Percentiles rank a stretch among this genome's conserved stretches.
Evolutionary conservation across 2,113 vertebrate genomes (phyloP).

Genomic region (Elgaria multicarinata): DNA sequence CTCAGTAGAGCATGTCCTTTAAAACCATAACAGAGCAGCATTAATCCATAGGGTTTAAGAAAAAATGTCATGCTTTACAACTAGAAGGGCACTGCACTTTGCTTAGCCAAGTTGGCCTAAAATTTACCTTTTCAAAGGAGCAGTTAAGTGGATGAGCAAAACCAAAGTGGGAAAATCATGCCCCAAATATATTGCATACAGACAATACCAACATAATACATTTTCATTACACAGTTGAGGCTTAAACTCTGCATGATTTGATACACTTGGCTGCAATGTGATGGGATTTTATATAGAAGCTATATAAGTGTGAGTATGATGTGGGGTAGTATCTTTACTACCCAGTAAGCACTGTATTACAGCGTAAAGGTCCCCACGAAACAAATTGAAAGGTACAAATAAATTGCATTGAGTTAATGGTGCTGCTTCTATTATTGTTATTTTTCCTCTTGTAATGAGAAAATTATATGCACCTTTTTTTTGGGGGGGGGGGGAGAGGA

Average conservation of each 20-base stretch:
- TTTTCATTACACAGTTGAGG: slow-evolving; percentile 32
- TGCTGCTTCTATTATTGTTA: background rate
- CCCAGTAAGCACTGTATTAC: background rate
- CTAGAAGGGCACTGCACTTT: background rate
- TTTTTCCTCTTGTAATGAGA: background rate
- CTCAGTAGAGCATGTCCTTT: background rate
- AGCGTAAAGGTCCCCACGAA: background rate
- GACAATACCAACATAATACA: background rate
- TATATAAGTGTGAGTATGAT: background rate
- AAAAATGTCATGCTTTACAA: background rate
- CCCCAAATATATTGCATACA: background rate
- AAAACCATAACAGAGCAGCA: background rate
- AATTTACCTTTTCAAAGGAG: background rate
- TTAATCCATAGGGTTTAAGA: background rate
- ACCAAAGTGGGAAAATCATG: background rate
- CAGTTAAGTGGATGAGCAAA: background rate
- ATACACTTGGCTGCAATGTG: background rate
- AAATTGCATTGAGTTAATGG: background rate
- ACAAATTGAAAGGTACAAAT: background rate
- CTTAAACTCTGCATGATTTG: slow-evolving; percentile 10
- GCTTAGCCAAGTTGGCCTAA: background rate
- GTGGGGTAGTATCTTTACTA: background rate
- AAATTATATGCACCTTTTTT: background rate
- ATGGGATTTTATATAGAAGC: background rate
- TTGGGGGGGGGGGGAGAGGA: background rate